Percentiles rank a stretch among this genome's conserved stretches.
phyloP scores from a whole-genome alignment of 2,113 vertebrate species.

The Steatornis caripensis region DNA sequence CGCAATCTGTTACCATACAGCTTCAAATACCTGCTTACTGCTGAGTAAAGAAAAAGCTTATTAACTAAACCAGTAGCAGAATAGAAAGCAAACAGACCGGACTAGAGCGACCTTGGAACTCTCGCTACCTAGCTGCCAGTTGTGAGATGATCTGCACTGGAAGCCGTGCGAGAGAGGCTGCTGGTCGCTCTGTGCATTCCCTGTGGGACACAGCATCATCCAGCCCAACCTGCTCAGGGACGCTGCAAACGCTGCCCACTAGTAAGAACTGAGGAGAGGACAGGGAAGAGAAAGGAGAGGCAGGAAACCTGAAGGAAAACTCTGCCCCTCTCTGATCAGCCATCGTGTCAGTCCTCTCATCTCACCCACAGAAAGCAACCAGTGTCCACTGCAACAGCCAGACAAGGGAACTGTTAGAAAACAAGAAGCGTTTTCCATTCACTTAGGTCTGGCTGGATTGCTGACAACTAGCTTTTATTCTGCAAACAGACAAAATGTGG shows the following conservation, averaged over 20 bases:
- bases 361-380: neutral
- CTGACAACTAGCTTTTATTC: slow-evolving; percentile 16
- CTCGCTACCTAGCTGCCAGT: neutral
- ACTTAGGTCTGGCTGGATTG: neutral
- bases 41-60: slow-evolving; percentile 15
- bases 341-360: neutral
- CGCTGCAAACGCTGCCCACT: neutral
- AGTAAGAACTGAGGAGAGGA: neutral
- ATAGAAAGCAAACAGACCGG: slow-evolving; percentile 28
- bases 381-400: neutral
- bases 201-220: neutral
- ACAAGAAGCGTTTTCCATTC: neutral
- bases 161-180: neutral
- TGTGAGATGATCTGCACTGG: neutral
- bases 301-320: neutral
- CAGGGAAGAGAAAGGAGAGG: neutral
- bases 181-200: slow-evolving; percentile 37
- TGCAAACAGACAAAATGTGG: neutral
- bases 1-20: neutral
- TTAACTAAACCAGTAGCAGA: slow-evolving; percentile 38
- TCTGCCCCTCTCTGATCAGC: neutral
- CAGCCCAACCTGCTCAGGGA: neutral
- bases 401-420: neutral
- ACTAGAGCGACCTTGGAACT: slow-evolving; percentile 5
- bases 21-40: slow-evolving; percentile 36